Base-by-base conservation (phyloP, 2,113 vertebrate species). In the Vulpes lagopus region DNA sequence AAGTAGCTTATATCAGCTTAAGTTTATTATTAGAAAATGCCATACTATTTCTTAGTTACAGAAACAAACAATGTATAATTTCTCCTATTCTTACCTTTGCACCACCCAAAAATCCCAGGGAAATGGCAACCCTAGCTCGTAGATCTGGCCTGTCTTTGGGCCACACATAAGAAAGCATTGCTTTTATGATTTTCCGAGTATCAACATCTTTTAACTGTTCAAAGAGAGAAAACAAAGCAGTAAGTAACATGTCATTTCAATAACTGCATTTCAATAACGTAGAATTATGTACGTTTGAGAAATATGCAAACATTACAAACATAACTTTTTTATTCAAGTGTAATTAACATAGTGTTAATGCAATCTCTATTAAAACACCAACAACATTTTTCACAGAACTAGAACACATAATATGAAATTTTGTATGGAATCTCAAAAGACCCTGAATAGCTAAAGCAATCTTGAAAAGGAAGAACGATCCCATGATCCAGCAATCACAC, bases 101-200 rank as follows among this genome's bases (percentile, higher is more conserved):
- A 97, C 99, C 98, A 60, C 99, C 99, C 38, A 99, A 98, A 87
- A 99, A 99, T 55, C 99, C 99, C 82, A 99, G 98, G 11, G 99
- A 99, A 64, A 99, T 62, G 85, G 98, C 99, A 23, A 99, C 99
- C 96, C 99, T 99, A 76, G 99, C 99, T 30, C 99, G 98, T 8
- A 99, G 98, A 98, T 99, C 99, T 11, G 99, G 99, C 96, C 99
- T 98, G 95, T 99, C 99, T 87, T 99, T 99, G 83, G 99, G 99
- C 99, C 99, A 99, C 92, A 99, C 99, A 0, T 99, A 99, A 11
- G 99, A 99, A 92, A 99, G 96, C 99, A 99, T 99, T 0, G 99
- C 99, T 97, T 98, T 98, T 81, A 99, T 97, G 96, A 99, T 99
- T 98, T 99, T 99, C 80, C 97, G 64, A 95, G 99, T 99, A 98